A percentile compares a stretch with the other conserved stretches of the same genome.
Evolutionary conservation across 2,113 vertebrate species (phyloP).

Genomic region (Opisthocomus hoazin): DNA sequence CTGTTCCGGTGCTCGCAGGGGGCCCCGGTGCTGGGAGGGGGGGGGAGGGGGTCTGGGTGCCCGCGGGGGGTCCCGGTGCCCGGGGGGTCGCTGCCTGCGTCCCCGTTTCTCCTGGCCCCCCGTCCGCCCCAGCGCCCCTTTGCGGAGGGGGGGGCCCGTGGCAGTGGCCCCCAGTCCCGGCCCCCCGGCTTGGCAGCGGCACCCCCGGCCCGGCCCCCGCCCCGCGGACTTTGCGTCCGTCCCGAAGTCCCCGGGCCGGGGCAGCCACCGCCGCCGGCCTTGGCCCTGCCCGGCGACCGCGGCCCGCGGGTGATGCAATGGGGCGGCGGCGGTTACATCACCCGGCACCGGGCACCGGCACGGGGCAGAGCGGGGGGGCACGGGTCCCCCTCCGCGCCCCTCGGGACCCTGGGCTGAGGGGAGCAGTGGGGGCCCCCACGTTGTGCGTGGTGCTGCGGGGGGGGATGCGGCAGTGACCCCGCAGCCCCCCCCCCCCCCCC

Average conservation of each 20-base stretch:
- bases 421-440: neutral
- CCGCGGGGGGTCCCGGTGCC: no score
- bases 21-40: neutral
- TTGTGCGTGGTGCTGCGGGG: neutral
- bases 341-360: neutral
- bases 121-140: neutral
- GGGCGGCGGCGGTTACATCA: neutral
- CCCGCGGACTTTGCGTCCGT: neutral
- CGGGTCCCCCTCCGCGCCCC: neutral
- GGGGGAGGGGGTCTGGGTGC: neutral
- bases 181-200: neutral
- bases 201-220: no score
- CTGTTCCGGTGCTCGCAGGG: neutral
- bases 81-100: neutral
- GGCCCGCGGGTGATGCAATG: slow-evolving; percentile 21
- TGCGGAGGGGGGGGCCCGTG: no score
- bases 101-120: neutral
- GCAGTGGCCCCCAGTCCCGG: neutral
- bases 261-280: neutral
- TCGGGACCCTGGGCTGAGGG: neutral
- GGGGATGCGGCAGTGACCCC: neutral
- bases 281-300: neutral
- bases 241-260: neutral
- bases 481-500: no score
- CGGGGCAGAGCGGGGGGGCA: neutral